A percentile compares a stretch with the other conserved stretches of the same genome.
These are phyloP conservation scores for Zosterops lateralis DNA, from an alignment of 2,113 vertebrate species.

Conservation along the genomic window DNA sequence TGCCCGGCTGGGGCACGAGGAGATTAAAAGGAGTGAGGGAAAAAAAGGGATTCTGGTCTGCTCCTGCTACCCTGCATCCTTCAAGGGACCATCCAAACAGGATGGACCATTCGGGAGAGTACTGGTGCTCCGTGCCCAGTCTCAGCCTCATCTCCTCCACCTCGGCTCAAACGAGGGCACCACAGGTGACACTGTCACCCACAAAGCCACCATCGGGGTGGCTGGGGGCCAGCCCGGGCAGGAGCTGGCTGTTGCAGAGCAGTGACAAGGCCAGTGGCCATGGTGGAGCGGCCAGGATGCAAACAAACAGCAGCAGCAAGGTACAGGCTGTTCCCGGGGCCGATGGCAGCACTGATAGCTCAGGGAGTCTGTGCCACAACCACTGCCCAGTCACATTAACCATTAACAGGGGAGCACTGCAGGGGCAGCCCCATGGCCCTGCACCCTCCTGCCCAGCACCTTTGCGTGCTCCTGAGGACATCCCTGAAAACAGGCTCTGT, in stretches of 20 bases:
- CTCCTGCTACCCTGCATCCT: background rate
- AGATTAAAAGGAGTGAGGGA: background rate
- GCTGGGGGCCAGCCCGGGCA: fast-evolving
- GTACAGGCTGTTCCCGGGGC: slow-evolving; percentile 24
- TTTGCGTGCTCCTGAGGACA: background rate
- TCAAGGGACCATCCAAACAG: background rate
- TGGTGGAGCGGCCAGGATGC: background rate
- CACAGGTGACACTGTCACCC: background rate
- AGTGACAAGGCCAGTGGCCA: background rate
- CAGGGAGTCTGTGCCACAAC: background rate
- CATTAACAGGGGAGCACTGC: slow-evolving; percentile 25
- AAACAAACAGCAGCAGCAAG: background rate
- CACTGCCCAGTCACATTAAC: slow-evolving; percentile 32
- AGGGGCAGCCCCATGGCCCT: background rate
- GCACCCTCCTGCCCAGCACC: background rate
- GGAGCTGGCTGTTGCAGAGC: background rate
- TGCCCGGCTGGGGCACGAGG: fast-evolving
- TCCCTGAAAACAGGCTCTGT: background rate
- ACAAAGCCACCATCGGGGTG: background rate
- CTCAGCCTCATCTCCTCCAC: background rate
- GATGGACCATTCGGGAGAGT: fast-evolving
- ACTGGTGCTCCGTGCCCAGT: fast-evolving
- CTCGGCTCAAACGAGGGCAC: background rate
- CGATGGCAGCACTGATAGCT: slow-evolving; percentile 32
- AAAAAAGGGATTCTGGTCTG: background rate